These are phyloP conservation scores for Drosophila subobscura DNA, from an alignment of 1,140 invertebrate species.

Conservation along the genomic window DNA sequence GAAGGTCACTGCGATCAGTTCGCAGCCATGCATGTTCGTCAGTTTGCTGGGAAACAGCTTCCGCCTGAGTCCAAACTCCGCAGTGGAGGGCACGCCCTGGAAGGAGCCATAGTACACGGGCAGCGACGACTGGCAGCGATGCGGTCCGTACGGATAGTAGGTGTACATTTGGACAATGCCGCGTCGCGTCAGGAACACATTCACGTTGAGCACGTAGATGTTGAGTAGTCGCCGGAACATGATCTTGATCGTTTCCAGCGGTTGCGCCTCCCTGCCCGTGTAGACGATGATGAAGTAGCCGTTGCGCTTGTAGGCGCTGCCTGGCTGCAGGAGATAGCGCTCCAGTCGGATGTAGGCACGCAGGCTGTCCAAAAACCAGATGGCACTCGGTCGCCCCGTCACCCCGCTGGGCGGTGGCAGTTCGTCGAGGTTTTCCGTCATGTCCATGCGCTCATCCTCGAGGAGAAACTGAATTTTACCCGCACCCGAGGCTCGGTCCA, in stretches of 20 bases:
- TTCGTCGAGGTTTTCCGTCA: not conserved
- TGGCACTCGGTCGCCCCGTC: conserved; percentile 27
- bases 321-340: conserved; percentile 33
- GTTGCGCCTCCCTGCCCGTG: conserved; percentile 56
- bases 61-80: conserved; percentile 6
- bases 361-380: conserved; percentile 73
- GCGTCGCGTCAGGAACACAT: conserved; percentile 43
- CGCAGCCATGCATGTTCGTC: conserved; percentile 58
- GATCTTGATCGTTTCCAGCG: conserved; percentile 39
- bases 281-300: conserved; percentile 69
- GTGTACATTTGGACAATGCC: conserved; percentile 62
- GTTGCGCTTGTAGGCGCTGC: conserved; percentile 60
- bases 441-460: conserved; percentile 42
- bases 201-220: conserved; percentile 72
- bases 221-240: conserved; percentile 67
- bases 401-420: conserved; percentile 29
- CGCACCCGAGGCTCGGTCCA: conserved; percentile 18
- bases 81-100: conserved; percentile 12
- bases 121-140: conserved; percentile 58
- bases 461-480: conserved; percentile 49
- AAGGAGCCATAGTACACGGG: conserved; percentile 64
- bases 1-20: conserved; percentile 47
- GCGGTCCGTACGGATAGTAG: conserved; percentile 67
- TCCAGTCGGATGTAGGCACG: conserved; percentile 58
- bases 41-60: conserved; percentile 56